Evolutionary conservation across 2,888 invertebrate species (phyloP).

Genomic region (Agrotis puta): DNA sequence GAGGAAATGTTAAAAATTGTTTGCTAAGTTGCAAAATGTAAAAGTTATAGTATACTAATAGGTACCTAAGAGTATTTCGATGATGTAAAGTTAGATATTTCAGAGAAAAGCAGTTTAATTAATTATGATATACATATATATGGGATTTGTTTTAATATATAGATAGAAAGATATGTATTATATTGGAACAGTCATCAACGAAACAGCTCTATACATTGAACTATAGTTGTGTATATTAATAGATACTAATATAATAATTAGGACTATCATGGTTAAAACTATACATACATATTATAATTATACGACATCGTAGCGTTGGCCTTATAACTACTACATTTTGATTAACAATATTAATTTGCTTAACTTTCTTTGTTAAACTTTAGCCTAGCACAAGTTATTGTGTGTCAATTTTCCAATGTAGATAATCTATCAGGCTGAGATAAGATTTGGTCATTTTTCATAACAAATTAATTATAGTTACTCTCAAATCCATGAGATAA

Average conservation of each 20-base stretch:
- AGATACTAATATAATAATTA: constrained; percentile 34
- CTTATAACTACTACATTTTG: constrained; percentile 29
- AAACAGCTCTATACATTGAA: constrained; percentile 27
- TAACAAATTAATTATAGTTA: constrained; percentile 36
- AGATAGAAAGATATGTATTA: constrained; percentile 45
- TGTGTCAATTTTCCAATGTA: constrained; percentile 21
- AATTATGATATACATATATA: constrained; percentile 3
- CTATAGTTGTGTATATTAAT: constrained; percentile 26
- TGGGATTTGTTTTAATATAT: constrained; percentile 7
- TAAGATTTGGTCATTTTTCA: constrained; percentile 60
- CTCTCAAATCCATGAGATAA: constrained; percentile 48
- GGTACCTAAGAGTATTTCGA: constrained; percentile 44
- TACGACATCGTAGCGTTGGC: constrained; percentile 42
- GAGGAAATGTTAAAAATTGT: constrained; percentile 19
- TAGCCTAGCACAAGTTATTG: constrained; percentile 37
- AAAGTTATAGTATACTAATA: constrained; percentile 20
- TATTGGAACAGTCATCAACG: constrained; percentile 45
- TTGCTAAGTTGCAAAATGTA: constrained; percentile 28
- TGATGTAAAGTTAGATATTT: constrained; percentile 25
- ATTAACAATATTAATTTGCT: constrained; percentile 48
- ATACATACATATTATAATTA: constrained; percentile 1
- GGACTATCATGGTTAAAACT: constrained; percentile 37
- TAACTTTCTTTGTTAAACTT: constrained; percentile 27
- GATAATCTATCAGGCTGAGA: constrained; percentile 36
- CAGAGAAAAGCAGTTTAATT: neutral